Base-by-base conservation (phyloP, 37 sponge, comb jelly and placozoan genomes). In the Chondrilla cf. caribensis region DNA sequence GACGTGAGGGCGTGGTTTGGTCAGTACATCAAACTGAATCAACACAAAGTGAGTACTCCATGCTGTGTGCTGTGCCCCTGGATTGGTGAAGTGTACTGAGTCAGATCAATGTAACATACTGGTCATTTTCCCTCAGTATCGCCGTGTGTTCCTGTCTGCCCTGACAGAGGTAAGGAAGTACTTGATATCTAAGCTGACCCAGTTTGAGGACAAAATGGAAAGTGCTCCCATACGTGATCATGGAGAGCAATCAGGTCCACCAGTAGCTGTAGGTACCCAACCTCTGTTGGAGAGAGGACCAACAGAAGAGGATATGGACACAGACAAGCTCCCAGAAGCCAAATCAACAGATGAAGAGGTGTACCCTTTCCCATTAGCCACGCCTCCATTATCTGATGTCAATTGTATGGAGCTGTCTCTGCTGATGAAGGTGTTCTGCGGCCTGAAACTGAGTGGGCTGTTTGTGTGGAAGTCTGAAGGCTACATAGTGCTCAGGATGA, bases 1-100 rank as follows among this genome's bases (percentile, higher is more conserved):
- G 72, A 59, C 35, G 88, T 51, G 26, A 87, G 58, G 41, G 44
- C 41, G 17, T 92, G 89, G 89, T 92, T 92, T 60, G 54, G 86
- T 0, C 88, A 92, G 68, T 92, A 92, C 83, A 81, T 92, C 35
- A 92, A 88, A 78, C 68, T 85, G 18, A 86, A 82, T 82, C 92
- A 88, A 32, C 92, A 92, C 60, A 92, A 92, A 83, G 92, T 92
- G 58, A 1, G 77, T 82, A 35, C 9, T 7, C 18, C n/a, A n/a
- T n/a, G n/a, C n/a, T n/a, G n/a, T n/a, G n/a, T n/a, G n/a, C n/a
- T n/a, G n/a, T n/a, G n/a, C n/a, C n/a, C n/a, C n/a, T n/a, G n/a
- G n/a, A n/a, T n/a, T n/a, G n/a, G n/a, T n/a, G n/a, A n/a, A n/a
- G n/a, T n/a, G n/a, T n/a, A n/a, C n/a, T n/a, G n/a, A n/a, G n/a